A percentile compares a stretch with the other conserved stretches of the same genome.
Evolutionary conservation across 2,113 vertebrate species (phyloP).

Genomic region (Varanus komodoensis): DNA sequence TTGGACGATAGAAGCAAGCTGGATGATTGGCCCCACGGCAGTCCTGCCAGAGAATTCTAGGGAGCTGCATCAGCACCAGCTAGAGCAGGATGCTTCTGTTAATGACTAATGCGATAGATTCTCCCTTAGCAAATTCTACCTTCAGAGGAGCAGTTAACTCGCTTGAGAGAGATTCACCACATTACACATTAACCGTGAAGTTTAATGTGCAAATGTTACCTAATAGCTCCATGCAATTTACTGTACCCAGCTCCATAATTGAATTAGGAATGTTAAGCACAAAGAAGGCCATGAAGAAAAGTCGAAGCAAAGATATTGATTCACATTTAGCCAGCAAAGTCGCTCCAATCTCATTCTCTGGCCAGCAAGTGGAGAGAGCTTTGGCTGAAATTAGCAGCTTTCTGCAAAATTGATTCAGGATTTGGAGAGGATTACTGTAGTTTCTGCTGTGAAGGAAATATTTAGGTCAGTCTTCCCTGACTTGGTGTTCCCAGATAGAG

Average conservation of each 20-base stretch:
- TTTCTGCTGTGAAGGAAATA: background rate
- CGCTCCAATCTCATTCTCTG: background rate
- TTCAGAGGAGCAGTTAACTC: background rate
- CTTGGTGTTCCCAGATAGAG: too few relatives aligned
- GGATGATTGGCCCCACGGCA: background rate
- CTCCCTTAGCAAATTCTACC: conserved; percentile 4
- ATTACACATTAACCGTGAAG: background rate
- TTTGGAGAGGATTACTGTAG: background rate
- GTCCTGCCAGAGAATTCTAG: background rate
- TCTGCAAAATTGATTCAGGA: background rate
- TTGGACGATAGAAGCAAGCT: background rate
- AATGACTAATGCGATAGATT: conserved; percentile 16
- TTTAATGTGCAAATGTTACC: background rate
- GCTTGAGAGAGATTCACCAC: background rate
- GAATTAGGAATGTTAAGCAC: background rate
- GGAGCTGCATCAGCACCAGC: background rate
- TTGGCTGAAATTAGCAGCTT: background rate
- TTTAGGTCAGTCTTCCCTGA: too few relatives aligned
- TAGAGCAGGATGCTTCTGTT: background rate
- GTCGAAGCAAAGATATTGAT: background rate
- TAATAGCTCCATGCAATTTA: background rate
- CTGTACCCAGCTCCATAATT: background rate
- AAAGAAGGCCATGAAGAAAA: background rate
- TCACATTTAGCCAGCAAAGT: background rate
- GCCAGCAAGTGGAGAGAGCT: background rate